A percentile compares a stretch with the other conserved stretches of the same genome.
Evolutionary conservation across 2,113 vertebrate genomes (phyloP).

Genomic region (Opisthocomus hoazin): DNA sequence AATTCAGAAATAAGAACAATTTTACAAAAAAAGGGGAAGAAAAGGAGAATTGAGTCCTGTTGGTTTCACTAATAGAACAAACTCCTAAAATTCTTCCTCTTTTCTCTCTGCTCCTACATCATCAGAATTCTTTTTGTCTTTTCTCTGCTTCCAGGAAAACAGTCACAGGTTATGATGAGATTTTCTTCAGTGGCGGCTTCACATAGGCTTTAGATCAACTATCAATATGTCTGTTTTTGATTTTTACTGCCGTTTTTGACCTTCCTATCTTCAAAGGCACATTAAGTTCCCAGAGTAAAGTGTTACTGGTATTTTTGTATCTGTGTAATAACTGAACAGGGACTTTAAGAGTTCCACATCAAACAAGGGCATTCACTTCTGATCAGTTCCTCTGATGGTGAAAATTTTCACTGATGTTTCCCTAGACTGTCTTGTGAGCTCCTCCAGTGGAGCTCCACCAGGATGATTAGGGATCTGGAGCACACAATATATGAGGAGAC

Average conservation of each 20-base stretch:
- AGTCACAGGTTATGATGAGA: not conserved
- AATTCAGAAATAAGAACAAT: not conserved
- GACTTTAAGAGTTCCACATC: not conserved
- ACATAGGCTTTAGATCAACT: not conserved
- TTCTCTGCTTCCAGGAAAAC: not conserved
- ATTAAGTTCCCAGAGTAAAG: not conserved
- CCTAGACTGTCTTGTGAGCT: not conserved
- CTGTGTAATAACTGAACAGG: not conserved
- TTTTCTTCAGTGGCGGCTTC: not conserved
- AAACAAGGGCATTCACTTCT: not conserved
- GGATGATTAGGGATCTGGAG: not conserved
- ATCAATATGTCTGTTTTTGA: not conserved
- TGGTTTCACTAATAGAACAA: not conserved
- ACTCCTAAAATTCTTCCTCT: not conserved
- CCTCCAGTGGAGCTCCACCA: not conserved
- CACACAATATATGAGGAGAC: accelerated
- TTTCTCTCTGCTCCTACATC: not conserved
- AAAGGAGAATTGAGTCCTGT: not conserved
- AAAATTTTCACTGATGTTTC: not conserved
- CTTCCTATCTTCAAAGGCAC: not conserved
- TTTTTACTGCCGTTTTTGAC: not conserved
- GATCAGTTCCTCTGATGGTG: not conserved
- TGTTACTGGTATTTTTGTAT: not conserved
- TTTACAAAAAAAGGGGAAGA: not conserved
- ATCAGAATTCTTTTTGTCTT: not conserved